Conservation (phyloP, 1,140 invertebrate species). For the Magallana angulata region DNA sequence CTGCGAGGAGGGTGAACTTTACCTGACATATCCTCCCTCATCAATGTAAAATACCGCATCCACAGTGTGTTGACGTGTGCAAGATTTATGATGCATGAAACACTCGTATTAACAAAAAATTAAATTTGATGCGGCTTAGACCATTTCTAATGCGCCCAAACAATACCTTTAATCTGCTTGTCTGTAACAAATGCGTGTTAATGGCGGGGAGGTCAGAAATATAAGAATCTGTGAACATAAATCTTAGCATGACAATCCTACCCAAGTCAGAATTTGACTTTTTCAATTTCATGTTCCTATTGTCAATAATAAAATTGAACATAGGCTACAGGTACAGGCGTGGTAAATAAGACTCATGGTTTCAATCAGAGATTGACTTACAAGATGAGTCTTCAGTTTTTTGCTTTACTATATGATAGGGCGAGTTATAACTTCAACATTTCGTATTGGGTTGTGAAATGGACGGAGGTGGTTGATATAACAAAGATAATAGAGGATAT, state of each 20-base stretch:
- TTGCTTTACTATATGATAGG: not conserved
- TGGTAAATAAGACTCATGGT: not conserved
- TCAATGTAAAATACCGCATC: not conserved
- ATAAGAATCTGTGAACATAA: not conserved
- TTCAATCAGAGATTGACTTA: not conserved
- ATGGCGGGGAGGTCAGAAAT: not conserved
- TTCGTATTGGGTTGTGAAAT: no score
- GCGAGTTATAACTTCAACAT: not conserved
- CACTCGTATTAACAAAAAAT: conserved; percentile 24
- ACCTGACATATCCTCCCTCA: not conserved
- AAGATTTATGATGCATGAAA: conserved; percentile 32
- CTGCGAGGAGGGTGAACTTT: not conserved
- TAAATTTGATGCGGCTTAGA: conserved; percentile 28
- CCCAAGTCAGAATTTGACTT: not conserved
- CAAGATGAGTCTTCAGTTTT: not conserved
- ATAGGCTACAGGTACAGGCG: not conserved
- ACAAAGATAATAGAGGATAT: no score
- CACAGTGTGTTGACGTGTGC: not conserved
- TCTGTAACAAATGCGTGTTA: conserved; percentile 11
- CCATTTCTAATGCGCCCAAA: not conserved
- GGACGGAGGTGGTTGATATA: no score
- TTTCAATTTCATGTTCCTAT: not conserved
- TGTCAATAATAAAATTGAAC: not conserved
- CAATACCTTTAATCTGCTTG: not conserved
- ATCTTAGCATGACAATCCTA: conserved; percentile 18